Conservation (phyloP, 2,888 invertebrate genomes). For the Hirtodrosophila cameraria region DNA sequence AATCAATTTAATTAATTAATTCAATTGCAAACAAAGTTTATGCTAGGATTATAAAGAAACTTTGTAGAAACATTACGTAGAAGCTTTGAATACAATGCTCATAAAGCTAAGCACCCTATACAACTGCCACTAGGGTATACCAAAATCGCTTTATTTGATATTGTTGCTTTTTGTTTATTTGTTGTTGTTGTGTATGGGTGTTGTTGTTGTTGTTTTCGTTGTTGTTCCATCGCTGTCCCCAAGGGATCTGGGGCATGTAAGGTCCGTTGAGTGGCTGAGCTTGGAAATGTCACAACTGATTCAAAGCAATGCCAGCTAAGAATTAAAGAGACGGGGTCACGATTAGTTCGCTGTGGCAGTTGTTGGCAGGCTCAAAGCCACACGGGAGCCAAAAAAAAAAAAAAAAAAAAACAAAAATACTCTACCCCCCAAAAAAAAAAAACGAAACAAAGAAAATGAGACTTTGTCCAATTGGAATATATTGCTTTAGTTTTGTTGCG, state of each 20-base stretch:
- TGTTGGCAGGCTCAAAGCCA: slow-evolving; percentile 47
- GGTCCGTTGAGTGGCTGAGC: slow-evolving; percentile 55
- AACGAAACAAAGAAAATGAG: slow-evolving; percentile 25
- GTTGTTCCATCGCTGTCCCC: no score
- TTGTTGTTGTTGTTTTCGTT: no score
- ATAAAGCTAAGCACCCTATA: no score
- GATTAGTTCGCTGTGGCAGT: slow-evolving; percentile 57
- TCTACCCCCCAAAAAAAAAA: slow-evolving; percentile 4
- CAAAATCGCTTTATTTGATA: slow-evolving; percentile 1
- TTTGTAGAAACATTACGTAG: no score
- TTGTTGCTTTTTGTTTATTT: neutral
- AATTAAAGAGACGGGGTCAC: slow-evolving; percentile 5
- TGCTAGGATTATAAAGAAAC: no score
- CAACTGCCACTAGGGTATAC: slow-evolving; percentile 29
- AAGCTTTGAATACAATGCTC: no score
- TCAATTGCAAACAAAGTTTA: no score
- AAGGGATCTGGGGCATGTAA: slow-evolving; percentile 6
- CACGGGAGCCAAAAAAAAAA: slow-evolving; percentile 29
- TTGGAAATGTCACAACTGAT: slow-evolving; percentile 66
- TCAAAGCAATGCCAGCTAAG: slow-evolving; percentile 20
- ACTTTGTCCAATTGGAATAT: slow-evolving; percentile 56
- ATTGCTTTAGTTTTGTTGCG: slow-evolving; percentile 39
- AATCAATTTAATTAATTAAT: no score
- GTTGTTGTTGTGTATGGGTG: neutral
- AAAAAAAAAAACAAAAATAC: slow-evolving; percentile 1